These are phyloP conservation scores for Gyps fulvus DNA, from an alignment of 2,113 vertebrate genomes.

Conservation along the genomic window DNA sequence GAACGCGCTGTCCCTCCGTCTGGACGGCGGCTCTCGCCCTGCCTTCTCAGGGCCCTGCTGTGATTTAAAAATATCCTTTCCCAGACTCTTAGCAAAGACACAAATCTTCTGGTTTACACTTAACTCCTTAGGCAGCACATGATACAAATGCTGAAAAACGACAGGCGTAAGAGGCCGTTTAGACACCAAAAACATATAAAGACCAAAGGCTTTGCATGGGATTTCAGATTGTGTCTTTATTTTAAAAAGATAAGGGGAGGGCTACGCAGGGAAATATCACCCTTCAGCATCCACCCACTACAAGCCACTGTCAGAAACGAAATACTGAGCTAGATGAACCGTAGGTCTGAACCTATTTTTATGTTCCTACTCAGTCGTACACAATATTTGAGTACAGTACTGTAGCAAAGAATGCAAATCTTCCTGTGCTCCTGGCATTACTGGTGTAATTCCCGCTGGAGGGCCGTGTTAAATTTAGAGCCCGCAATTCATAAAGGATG, in stretches of 20 bases:
- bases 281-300: neutral
- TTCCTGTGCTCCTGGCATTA: neutral
- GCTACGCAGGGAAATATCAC: neutral
- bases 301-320: neutral
- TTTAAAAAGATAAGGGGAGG: neutral
- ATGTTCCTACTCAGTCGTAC: neutral
- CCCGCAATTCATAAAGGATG: neutral
- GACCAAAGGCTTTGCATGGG: neutral
- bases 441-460: neutral
- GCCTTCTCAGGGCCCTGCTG: neutral
- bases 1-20: rapidly evolving
- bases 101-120: neutral
- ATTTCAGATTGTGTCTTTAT: neutral
- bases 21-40: rapidly evolving
- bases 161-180: neutral
- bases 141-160: neutral
- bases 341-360: neutral
- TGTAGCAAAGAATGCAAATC: neutral
- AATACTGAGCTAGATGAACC: neutral
- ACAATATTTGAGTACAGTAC: neutral
- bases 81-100: neutral
- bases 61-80: constrained; percentile 8
- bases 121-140: neutral
- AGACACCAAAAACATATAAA: neutral
- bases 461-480: neutral